Evolutionary conservation across 2,888 invertebrate species (phyloP).

Genomic region (Apantesis nais): DNA sequence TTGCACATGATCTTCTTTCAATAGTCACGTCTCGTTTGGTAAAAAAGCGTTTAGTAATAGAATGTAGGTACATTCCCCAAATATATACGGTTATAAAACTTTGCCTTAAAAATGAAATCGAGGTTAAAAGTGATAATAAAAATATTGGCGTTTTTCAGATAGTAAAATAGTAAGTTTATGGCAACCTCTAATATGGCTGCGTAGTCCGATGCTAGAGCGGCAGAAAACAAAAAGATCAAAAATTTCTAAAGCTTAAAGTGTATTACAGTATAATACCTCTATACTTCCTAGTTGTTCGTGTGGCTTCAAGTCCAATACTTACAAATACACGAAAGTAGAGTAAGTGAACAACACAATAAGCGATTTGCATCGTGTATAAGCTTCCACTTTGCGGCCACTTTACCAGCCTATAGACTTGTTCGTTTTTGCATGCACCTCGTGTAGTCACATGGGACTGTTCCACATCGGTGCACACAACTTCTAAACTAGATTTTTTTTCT

Average conservation of each 20-base stretch:
- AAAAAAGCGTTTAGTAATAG: no score
- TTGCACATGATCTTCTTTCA: no score
- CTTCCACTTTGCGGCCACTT: constrained; percentile 69
- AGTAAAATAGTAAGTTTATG: no score
- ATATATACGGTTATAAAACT: no score
- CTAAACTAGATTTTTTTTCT: not conserved
- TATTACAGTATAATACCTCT: not conserved
- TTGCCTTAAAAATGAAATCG: no score
- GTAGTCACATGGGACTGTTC: constrained; percentile 59
- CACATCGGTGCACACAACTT: constrained; percentile 31
- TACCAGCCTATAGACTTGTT: constrained; percentile 58
- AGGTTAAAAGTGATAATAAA: no score
- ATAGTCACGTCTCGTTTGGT: no score
- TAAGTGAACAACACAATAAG: constrained; percentile 39
- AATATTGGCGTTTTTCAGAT: no score
- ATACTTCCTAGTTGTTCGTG: not conserved
- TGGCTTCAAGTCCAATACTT: not conserved
- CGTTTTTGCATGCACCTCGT: constrained; percentile 62
- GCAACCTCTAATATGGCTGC: no score
- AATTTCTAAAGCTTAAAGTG: not conserved
- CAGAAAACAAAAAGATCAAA: no score
- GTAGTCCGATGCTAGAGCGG: no score
- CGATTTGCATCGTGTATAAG: constrained; percentile 63
- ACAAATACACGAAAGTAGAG: constrained; percentile 11
- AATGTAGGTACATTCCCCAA: no score